These are phyloP conservation scores for Pterostichus niger DNA, from an alignment of 2,888 invertebrate genomes.

Conservation along the genomic window DNA sequence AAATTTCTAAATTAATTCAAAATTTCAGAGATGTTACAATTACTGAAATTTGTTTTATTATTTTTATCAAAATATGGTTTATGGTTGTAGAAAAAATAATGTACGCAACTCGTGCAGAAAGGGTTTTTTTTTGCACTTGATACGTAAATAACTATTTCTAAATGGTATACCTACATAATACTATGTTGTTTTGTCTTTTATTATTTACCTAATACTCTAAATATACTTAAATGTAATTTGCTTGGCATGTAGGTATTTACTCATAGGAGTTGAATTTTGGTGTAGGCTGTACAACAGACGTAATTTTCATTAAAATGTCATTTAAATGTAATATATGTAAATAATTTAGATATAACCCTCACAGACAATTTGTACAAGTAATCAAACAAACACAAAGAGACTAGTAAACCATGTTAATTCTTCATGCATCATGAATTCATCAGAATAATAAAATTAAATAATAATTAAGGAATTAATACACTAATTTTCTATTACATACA, in stretches of 20 bases:
- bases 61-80: too few species aligned
- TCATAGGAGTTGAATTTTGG: too few species aligned
- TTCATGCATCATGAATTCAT: neutral
- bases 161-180: too few species aligned
- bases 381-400: constrained; percentile 10
- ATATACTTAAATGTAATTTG: neutral
- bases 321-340: constrained; percentile 42
- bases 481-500: neutral
- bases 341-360: constrained; percentile 29
- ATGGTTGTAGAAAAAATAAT: too few species aligned
- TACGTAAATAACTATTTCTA: too few species aligned
- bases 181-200: neutral
- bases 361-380: constrained; percentile 30
- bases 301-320: constrained; percentile 48
- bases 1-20: too few species aligned
- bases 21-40: too few species aligned
- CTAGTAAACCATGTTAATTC: neutral
- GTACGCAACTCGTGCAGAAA: too few species aligned
- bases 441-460: constrained; percentile 24
- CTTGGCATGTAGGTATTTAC: neutral
- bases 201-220: constrained; percentile 4
- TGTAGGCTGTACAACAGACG: neutral
- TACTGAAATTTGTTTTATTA: too few species aligned
- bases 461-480: neutral
- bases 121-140: too few species aligned